phyloP scores from a whole-genome alignment of 2,797 vertebrate species.

The Rachycentron canadum region DNA sequence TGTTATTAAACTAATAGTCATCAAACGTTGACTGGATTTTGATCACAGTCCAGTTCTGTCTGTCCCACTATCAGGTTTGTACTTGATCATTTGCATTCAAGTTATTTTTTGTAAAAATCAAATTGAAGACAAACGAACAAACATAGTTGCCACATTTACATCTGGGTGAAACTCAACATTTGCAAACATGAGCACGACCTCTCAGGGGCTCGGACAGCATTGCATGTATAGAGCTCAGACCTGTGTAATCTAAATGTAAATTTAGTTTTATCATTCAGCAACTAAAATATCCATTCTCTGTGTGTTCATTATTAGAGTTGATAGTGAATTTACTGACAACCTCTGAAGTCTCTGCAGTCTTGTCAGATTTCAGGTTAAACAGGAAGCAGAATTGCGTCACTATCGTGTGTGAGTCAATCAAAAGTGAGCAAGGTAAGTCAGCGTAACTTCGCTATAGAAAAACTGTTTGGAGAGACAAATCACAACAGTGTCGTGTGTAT shows the following conservation, averaged over 20 bases:
- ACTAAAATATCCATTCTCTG: conserved; percentile 4
- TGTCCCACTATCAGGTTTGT: not conserved
- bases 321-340: conserved; percentile 22
- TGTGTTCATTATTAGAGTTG: conserved; percentile 18
- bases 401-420: not conserved
- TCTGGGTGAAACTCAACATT: not conserved
- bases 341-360: not conserved
- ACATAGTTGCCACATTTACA: not conserved
- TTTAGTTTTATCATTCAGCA: conserved; percentile 20
- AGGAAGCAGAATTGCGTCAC: too few species aligned
- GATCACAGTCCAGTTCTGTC: not conserved
- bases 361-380: conserved; percentile 21
- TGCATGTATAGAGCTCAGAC: not conserved
- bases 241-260: conserved; percentile 57
- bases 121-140: conserved; percentile 8
- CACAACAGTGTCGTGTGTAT: not conserved
- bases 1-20: not conserved
- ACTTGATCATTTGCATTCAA: not conserved
- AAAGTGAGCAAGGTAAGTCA: not conserved
- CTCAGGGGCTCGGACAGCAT: not conserved
- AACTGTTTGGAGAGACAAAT: not conserved
- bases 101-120: not conserved
- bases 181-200: not conserved
- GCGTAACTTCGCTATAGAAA: not conserved
- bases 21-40: not conserved